Evolutionary conservation across 2,113 vertebrate species (phyloP), one percentile per base, ranked within the genome.

Genomic region (Elephantulus edwardii): DNA sequence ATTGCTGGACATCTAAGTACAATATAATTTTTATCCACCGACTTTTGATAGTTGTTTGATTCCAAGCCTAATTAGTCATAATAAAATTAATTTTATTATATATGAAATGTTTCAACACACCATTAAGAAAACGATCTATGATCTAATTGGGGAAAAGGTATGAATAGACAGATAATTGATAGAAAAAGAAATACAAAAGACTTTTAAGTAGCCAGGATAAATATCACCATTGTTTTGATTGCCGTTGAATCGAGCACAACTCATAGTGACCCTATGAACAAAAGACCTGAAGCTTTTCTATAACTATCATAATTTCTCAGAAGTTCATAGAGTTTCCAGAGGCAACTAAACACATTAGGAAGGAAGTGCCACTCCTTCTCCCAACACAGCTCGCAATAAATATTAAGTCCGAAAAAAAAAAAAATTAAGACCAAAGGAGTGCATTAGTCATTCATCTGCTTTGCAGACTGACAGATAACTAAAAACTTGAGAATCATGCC

Each of bases 81-180:
- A 35, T 38, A 54, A 33, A 68, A 5, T n/a, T 19, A 40, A 70
- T 80, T 79, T 75, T 3, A 11, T 70, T 75, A n/a, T 33, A 44
- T 56, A 33, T 46, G 13, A 91, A 91, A 80, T n/a, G n/a, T 1
- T 86, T 74, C 54, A 62, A 24, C 26, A 94, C 79, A 30, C 79
- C 54, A 42, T 30, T 74, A 52, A 46, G 42, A 89, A 70, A 66
- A 42, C 44, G 3, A 72, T 20, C 56, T 79, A 8, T 28, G 2
- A 78, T 33, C 19, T 9, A 44, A 83, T 38, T 50, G n/a, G 26
- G 48, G 62, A 26, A 92, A 86, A 64, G 42, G 6, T 56, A 56
- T 56, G 54, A 56, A 56, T 56, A 56, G 54, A 56, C 26, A 22
- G 19, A 22, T 56, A 17, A 56, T 24, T n/a, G 19, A 40, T 35